These are phyloP conservation scores for Delichon dasypus DNA, from an alignment of 2,797 vertebrate species.

Conservation along the genomic window DNA sequence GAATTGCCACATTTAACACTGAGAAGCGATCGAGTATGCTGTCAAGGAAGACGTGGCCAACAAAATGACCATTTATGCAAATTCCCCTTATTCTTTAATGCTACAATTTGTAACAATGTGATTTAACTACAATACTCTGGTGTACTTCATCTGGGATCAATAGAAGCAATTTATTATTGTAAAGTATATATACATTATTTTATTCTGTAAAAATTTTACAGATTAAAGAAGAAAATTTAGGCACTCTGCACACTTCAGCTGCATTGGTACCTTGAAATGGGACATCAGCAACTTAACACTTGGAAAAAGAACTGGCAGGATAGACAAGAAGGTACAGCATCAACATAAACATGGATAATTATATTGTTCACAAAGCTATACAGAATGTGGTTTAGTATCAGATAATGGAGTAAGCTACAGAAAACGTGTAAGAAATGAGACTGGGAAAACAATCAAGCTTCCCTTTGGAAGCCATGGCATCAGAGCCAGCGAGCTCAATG, in stretches of 20 bases:
- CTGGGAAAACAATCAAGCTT: neutral
- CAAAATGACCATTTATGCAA: neutral
- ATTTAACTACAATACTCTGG: neutral
- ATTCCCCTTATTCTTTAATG: neutral
- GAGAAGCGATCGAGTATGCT: neutral
- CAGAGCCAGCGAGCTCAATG: neutral
- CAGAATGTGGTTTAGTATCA: neutral
- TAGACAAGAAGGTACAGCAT: neutral
- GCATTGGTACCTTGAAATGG: neutral
- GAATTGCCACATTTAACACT: neutral
- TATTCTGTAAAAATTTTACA: neutral
- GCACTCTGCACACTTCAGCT: neutral
- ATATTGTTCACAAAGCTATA: neutral
- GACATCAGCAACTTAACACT: neutral
- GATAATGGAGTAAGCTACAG: neutral
- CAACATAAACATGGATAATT: neutral
- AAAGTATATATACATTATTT: neutral
- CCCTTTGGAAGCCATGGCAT: neutral
- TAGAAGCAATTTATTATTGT: neutral
- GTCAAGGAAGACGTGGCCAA: neutral
- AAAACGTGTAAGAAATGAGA: neutral
- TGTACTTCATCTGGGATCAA: neutral
- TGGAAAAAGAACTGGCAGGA: constrained; percentile 1
- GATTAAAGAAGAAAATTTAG: neutral
- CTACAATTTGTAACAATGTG: neutral